These are phyloP conservation scores for Brachionichthys hirsutus DNA, from an alignment of 2,113 vertebrate genomes.

Conservation along the genomic window DNA sequence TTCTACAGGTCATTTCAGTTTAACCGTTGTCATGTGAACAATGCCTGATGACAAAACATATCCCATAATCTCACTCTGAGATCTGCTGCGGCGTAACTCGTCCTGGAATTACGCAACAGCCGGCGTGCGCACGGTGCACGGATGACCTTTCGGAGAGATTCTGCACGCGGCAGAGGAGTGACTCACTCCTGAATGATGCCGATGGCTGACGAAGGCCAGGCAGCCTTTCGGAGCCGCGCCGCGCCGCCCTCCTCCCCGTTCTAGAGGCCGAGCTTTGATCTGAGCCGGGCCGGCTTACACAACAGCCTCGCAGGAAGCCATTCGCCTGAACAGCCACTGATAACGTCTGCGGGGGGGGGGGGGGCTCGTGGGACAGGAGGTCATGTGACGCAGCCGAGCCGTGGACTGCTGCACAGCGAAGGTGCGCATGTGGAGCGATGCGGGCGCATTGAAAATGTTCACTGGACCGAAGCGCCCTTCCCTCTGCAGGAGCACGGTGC, in stretches of 20 bases:
- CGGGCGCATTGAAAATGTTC: slow-evolving; percentile 20
- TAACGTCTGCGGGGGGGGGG: slow-evolving; percentile 48
- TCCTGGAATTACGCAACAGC: slow-evolving; percentile 44
- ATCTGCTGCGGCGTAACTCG: slow-evolving; percentile 14
- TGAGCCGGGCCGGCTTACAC: slow-evolving; percentile 26
- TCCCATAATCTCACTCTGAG: background rate
- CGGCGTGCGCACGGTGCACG: slow-evolving; percentile 26
- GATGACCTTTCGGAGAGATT: slow-evolving; percentile 52
- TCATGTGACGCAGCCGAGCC: slow-evolving; percentile 33
- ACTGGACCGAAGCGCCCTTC: slow-evolving; percentile 18
- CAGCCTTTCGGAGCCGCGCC: slow-evolving; percentile 21
- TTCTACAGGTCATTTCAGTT: no score
- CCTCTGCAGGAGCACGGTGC: background rate
- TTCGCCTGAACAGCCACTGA: slow-evolving; percentile 28
- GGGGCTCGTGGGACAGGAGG: slow-evolving; percentile 50
- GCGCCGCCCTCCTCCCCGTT: slow-evolving; percentile 40
- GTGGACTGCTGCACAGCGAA: slow-evolving; percentile 30
- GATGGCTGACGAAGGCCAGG: slow-evolving; percentile 64
- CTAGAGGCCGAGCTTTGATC: slow-evolving; percentile 43
- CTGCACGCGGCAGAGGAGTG: slow-evolving; percentile 47
- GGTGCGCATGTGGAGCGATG: slow-evolving; percentile 15
- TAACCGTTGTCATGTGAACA: no score
- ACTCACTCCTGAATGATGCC: slow-evolving; percentile 58
- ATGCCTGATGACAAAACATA: no score
- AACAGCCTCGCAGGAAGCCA: slow-evolving; percentile 45